Percentiles rank a stretch among this genome's conserved stretches.
Conservation (phyloP, 1,140 invertebrate species). For the Rhyzopertha dominica region DNA sequence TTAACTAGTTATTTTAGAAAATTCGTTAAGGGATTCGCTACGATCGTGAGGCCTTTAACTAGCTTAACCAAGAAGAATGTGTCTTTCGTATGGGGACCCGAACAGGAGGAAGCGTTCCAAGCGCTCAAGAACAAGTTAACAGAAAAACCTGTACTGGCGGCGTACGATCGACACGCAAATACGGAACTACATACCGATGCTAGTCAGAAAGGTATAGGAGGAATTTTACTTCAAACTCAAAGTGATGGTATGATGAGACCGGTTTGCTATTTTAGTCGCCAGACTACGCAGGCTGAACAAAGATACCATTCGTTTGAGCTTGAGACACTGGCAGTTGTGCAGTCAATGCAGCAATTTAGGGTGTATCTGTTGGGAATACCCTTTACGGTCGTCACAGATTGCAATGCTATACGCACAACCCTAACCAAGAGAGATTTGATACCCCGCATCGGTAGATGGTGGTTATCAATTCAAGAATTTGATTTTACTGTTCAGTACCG, state of each 20-base stretch:
- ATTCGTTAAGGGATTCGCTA: conserved; percentile 25
- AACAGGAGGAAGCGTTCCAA: conserved; percentile 25
- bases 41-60: conserved; percentile 20
- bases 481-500: too few species aligned
- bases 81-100: conserved; percentile 13
- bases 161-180: conserved; percentile 27
- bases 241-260: conserved; percentile 27
- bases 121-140: conserved; percentile 23
- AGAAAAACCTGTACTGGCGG: conserved; percentile 28
- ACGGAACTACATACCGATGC: conserved; percentile 40
- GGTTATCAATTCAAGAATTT: too few species aligned
- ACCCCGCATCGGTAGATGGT: too few species aligned
- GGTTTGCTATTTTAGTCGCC: conserved; percentile 31
- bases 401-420: background rate
- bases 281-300: conserved; percentile 24
- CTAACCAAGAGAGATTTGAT: too few species aligned
- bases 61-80: conserved; percentile 23
- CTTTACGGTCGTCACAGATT: conserved; percentile 20
- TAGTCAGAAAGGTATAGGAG: conserved; percentile 22
- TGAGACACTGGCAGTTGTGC: conserved; percentile 23
- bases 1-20: conserved; percentile 28
- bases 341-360: conserved; percentile 4
- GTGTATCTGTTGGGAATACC: background rate
- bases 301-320: conserved; percentile 33
- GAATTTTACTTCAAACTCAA: conserved; percentile 25